Conservation (phyloP, 2,888 invertebrate genomes). For the Megaustenia siamemsis region DNA sequence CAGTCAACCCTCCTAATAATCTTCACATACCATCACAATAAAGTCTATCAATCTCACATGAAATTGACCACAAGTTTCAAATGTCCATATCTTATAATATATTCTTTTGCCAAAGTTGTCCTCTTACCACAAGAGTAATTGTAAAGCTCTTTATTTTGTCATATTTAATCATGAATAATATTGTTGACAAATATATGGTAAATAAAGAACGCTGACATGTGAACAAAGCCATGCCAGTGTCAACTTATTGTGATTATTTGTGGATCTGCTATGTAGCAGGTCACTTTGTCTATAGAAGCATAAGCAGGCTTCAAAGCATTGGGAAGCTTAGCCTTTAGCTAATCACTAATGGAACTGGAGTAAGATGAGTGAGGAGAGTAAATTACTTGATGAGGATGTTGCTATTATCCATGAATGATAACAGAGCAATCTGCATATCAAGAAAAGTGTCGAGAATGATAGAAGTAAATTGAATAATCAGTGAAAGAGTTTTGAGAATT, state of each 20-base stretch:
- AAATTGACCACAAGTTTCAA: neutral
- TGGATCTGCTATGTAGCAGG: no score
- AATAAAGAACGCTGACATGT: neutral
- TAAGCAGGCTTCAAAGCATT: no score
- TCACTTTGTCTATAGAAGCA: no score
- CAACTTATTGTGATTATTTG: neutral
- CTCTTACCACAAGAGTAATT: neutral
- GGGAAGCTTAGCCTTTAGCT: no score
- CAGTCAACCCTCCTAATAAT: neutral
- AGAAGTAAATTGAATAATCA: no score
- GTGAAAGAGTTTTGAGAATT: no score
- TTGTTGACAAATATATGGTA: neutral
- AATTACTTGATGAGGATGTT: no score
- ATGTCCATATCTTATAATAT: neutral
- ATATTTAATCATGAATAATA: neutral
- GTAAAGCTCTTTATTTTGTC: neutral
- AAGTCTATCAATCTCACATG: neutral
- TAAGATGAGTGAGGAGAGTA: no score
- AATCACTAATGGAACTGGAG: no score
- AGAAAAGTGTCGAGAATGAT: no score
- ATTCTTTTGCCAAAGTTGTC: neutral
- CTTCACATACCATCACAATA: slow-evolving; percentile 1
- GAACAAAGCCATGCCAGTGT: neutral
- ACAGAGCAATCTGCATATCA: no score
- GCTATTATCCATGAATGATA: no score